These are phyloP conservation scores for Hypselothyrea guttata DNA, from an alignment of 2,888 invertebrate genomes.

Conservation along the genomic window DNA sequence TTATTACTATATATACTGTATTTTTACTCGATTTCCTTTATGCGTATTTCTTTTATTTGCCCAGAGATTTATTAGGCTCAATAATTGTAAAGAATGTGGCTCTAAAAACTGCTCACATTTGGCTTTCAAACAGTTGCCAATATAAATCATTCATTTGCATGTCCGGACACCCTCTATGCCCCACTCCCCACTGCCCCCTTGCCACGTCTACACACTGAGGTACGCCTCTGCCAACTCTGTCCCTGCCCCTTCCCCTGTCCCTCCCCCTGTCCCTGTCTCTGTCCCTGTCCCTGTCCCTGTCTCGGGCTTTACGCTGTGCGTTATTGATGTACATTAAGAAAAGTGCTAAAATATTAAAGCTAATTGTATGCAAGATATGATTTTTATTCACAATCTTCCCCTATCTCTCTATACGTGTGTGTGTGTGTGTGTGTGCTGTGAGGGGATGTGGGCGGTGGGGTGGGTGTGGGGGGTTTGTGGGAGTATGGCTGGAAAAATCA, in stretches of 20 bases:
- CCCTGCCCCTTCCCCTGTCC: conserved; percentile 22
- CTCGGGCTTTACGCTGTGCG: conserved; percentile 37
- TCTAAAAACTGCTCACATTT: conserved; percentile 42
- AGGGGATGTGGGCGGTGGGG: conserved; percentile 2
- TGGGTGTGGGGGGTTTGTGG: conserved; percentile 24
- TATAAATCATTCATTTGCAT: conserved; percentile 57
- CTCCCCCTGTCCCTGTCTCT: neutral
- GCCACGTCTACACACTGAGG: conserved; percentile 82
- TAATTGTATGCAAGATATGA: conserved; percentile 62
- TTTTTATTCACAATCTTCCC: conserved; percentile 43
- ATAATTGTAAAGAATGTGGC: conserved; percentile 61
- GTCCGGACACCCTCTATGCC: conserved; percentile 8
- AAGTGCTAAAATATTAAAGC: conserved; percentile 61
- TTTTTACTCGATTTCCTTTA: neutral
- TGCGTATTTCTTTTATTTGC: conserved; percentile 7
- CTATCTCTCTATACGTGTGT: conserved; percentile 1
- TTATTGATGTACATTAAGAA: conserved; percentile 59
- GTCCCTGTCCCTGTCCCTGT: conserved; percentile 7
- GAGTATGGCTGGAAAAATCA: conserved; percentile 63
- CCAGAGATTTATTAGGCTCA: conserved; percentile 48
- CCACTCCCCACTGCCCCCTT: neutral
- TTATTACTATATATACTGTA: neutral
- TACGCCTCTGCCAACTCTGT: conserved; percentile 85
- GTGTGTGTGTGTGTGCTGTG: conserved; percentile 2
- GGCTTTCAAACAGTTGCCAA: conserved; percentile 32